Evolutionary conservation across 64 coral and sea anemone genomes (phyloP).

Genomic region (Hydrozoanthus tunicans): DNA sequence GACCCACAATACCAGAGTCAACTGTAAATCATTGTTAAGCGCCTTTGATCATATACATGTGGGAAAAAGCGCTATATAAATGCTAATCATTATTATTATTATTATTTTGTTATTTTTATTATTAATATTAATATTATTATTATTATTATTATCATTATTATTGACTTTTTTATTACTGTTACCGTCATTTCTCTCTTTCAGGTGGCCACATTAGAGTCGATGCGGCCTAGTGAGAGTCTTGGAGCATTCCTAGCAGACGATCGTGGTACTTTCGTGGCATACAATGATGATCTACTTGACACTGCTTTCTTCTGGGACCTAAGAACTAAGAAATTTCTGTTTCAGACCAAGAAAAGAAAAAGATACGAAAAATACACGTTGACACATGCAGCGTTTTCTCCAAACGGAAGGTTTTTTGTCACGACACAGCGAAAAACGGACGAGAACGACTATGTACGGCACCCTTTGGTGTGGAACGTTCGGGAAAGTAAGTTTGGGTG

Average conservation of each 20-base stretch:
- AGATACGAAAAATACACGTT: conserved; percentile 23
- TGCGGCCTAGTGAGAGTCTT: conserved; percentile 20
- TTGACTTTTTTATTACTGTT: neutral
- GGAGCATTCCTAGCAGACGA: conserved; percentile 61
- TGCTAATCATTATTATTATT: too few relatives aligned
- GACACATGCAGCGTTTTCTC: conserved; percentile 73
- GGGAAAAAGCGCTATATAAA: too few relatives aligned
- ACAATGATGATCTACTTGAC: conserved; percentile 62
- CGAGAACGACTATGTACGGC: conserved; percentile 54
- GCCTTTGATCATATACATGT: too few relatives aligned
- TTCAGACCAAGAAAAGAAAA: conserved; percentile 56
- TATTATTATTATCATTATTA: neutral
- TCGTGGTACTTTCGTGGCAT: conserved; percentile 53
- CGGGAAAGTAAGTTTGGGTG: conserved; percentile 61
- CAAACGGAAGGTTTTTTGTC: conserved; percentile 69
- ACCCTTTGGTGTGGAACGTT: conserved; percentile 71
- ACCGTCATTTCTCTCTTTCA: neutral
- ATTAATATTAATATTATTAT: too few relatives aligned
- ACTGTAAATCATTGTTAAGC: too few relatives aligned
- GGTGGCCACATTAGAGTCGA: conserved; percentile 45
- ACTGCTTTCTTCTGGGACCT: conserved; percentile 74
- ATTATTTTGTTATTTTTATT: too few relatives aligned
- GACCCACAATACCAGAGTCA: too few relatives aligned
- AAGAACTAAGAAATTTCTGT: conserved; percentile 63
- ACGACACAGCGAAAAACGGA: conserved; percentile 42